Conservation (phyloP, 92 coral and sea anemone genomes). For the Parazoanthus swiftii region DNA sequence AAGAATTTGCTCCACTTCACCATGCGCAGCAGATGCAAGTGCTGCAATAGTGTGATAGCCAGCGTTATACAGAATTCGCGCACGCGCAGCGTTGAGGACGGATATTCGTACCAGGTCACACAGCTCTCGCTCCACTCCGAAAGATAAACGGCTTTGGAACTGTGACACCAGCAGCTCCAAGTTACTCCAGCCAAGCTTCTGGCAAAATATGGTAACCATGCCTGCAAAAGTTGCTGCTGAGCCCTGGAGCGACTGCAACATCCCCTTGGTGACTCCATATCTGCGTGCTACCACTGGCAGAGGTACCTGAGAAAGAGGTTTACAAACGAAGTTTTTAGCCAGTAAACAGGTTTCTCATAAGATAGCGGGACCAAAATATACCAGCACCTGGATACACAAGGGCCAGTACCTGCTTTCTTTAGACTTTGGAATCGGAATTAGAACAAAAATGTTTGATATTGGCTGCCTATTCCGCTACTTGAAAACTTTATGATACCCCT, state of each 20-base stretch:
- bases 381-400: no score
- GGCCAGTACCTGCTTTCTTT: no score
- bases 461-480: no score
- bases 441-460: no score
- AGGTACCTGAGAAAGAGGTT: conserved; percentile 42
- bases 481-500: no score
- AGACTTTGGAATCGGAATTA: no score
- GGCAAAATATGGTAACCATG: conserved; percentile 96
- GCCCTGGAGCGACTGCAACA: conserved; percentile 93
- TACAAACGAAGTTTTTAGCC: not conserved
- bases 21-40: conserved; percentile 80
- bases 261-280: conserved; percentile 94
- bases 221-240: conserved; percentile 99
- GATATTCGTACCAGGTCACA: conserved; percentile 92
- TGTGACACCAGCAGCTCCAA: conserved; percentile 85
- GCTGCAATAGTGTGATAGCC: conserved; percentile 93
- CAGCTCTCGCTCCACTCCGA: conserved; percentile 96
- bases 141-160: conserved; percentile 92
- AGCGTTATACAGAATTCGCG: conserved; percentile 91
- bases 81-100: conserved; percentile 94
- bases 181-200: conserved; percentile 95
- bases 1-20: conserved; percentile 74
- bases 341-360: not conserved
- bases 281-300: conserved; percentile 84
- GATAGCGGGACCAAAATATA: no score